Percentiles rank a stretch among this genome's conserved stretches.
These are phyloP conservation scores for Dromaius novaehollandiae DNA, from an alignment of 2,113 vertebrate species.

Conservation along the genomic window DNA sequence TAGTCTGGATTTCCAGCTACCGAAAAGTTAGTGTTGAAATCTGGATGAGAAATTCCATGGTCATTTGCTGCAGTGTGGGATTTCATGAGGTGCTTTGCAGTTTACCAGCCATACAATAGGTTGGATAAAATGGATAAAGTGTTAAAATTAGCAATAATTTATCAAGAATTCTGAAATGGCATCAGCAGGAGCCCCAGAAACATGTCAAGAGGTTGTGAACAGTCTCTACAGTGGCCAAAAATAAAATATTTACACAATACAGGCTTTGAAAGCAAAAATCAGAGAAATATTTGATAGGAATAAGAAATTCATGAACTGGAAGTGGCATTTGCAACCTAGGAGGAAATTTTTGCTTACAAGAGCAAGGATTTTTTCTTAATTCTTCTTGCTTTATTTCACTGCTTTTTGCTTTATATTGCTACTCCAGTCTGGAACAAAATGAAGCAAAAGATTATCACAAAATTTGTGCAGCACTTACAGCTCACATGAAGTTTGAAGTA, in stretches of 20 bases:
- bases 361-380: not conserved
- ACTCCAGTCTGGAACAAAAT: not conserved
- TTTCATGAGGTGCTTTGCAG: not conserved
- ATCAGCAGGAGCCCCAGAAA: not conserved
- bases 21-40: not conserved
- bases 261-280: constrained; percentile 38
- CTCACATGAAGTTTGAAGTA: not conserved
- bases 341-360: not conserved
- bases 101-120: not conserved
- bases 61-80: not conserved
- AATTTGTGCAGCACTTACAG: not conserved
- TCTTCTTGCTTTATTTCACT: not conserved
- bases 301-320: not conserved
- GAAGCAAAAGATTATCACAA: not conserved
- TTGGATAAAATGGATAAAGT: not conserved
- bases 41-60: not conserved
- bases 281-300: not conserved
- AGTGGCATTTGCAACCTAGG: not conserved
- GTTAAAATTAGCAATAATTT: not conserved
- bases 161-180: not conserved
- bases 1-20: constrained; percentile 34
- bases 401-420: not conserved
- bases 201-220: not conserved
- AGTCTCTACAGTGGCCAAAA: constrained; percentile 1
- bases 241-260: constrained; percentile 1